Evolutionary conservation across 2,113 vertebrate genomes (phyloP), one percentile per base, ranked within the genome.

Genomic region (Orientallactaga bullata): DNA sequence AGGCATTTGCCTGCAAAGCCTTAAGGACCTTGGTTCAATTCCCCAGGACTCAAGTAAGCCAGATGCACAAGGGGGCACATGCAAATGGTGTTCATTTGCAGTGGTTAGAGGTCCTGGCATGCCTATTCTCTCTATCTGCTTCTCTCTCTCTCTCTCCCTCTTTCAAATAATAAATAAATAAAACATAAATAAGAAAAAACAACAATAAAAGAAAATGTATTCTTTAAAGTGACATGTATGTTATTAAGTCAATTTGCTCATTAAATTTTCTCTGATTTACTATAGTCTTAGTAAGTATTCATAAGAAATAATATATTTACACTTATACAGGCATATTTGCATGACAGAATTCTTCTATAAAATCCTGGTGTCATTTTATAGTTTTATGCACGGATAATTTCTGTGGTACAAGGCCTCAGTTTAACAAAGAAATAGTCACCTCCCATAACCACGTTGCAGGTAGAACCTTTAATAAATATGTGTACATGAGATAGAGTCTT

Each of bases 301-400:
- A 2, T 92, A 68, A 89, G 60, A 87, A 83, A 68, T 63, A 42
- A 26, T 35, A 30, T 39, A 35, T 88, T 79, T 78, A 16, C 24
- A 68, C 60, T 95, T 91, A 68, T 78, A 51, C 17, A 73, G 21
- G 23, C 66, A 51, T 66, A 51, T 82, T 66, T 87, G 17, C 66
- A 6, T 86, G 69, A 61, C 5, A 80, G 42, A 80, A 71, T 95
- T 76, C 72, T 66, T 4, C 42, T 79, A 3, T 35, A 23, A 77
- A 26, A 83, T 2, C 24, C 15, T 39, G 17, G 21, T 37, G 32
- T 85, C 47, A 15, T 4, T 85, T 86, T 8, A 8, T 28, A 10
- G 55, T 77, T 92, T 51, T 81, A 60, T 78, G 30, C 21, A 74
- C 55, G 77, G 17, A 60, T 69, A 35, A 90, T 84, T 89, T 63